These are phyloP conservation scores for Typhlichthys eigenmanni DNA, from an alignment of 2,797 vertebrate genomes.

Conservation along the genomic window DNA sequence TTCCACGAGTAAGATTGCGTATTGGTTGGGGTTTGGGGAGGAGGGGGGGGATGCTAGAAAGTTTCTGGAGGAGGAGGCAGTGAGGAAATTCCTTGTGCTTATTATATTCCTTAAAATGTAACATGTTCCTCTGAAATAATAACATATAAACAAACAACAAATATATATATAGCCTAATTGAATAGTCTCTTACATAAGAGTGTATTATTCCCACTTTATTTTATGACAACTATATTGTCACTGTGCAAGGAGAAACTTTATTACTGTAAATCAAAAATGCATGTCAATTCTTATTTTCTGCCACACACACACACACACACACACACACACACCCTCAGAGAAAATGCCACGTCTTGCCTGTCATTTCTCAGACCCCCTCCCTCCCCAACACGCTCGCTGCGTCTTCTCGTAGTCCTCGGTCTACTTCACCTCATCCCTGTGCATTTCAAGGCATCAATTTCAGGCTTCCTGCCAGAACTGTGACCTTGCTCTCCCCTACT, in stretches of 20 bases:
- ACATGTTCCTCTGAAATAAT: neutral
- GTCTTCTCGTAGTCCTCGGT: slow-evolving; percentile 10
- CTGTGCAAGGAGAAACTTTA: no score
- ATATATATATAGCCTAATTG: no score
- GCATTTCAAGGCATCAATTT: slow-evolving; percentile 51
- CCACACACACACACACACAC: slow-evolving; percentile 20
- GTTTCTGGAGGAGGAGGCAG: slow-evolving; percentile 52
- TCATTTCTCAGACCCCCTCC: slow-evolving; percentile 28
- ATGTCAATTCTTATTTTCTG: no score
- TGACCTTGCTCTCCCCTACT: slow-evolving; percentile 23
- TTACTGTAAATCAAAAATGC: no score
- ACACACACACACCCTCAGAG: slow-evolving; percentile 5
- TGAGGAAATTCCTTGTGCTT: slow-evolving; percentile 65
- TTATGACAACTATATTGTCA: no score
- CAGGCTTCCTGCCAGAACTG: slow-evolving; percentile 16
- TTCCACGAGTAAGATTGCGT: slow-evolving; percentile 44
- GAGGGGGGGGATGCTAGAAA: slow-evolving; percentile 48
- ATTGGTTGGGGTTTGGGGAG: slow-evolving; percentile 20
- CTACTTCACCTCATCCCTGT: slow-evolving; percentile 51
- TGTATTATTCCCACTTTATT: no score
- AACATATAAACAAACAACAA: no score
- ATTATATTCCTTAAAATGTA: neutral
- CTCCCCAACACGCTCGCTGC: slow-evolving; percentile 16
- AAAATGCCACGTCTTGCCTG: slow-evolving; percentile 43
- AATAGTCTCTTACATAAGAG: no score